Base-by-base conservation (phyloP, 2,113 vertebrate genomes). In the Oryzias woworae region DNA sequence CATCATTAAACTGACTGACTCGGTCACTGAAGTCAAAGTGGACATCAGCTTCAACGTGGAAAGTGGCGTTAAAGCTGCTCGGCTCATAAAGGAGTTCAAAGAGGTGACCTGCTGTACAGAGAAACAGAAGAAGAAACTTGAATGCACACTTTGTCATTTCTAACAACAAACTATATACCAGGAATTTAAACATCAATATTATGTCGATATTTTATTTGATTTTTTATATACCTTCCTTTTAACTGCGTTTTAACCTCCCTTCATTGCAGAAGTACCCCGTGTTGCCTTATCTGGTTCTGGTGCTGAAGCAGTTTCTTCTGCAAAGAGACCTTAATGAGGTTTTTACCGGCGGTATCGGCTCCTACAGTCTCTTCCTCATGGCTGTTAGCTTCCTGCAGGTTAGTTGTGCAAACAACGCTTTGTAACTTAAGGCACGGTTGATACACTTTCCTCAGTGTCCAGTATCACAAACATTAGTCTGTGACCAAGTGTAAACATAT, bases 21-120 rank as follows among this genome's bases (percentile, higher is more conserved):
- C 93, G 42, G 93, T 93, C 88, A 98, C 97, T 14, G 97, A 99
- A 83, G 97, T 99, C 69, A 99, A 99, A 91, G 97, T 99, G 77
- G 97, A 99, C 91, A 99, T 99, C 92, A 99, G 97, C 92, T 99
- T 99, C 93, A 99, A 99, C 57, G 94, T 99, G 75, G 95, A 95
- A 78, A 98, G 94, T 0, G 97, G 96, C 0, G 94, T 99, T 55
- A 96, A 97, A 90, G 96, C 97, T 57, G 96, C 96, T 43, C 91
- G 94, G 62, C 96, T 99, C 82, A 98, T 99, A 88, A 98, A 94
- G 92, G 97, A 98, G 75, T 99, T 96, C 86, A 98, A 96, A 88
- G 95, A 98, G 95, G 97, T 99, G 62, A 12, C 1, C 4, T 16
- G 24, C 14, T 1, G 7, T 18, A 14, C 14, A 63, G 50, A 80